A percentile compares a stretch with the other conserved stretches of the same genome.
phyloP scores from a whole-genome alignment of 1,140 invertebrate species.

The Drosophila ogumai region DNA sequence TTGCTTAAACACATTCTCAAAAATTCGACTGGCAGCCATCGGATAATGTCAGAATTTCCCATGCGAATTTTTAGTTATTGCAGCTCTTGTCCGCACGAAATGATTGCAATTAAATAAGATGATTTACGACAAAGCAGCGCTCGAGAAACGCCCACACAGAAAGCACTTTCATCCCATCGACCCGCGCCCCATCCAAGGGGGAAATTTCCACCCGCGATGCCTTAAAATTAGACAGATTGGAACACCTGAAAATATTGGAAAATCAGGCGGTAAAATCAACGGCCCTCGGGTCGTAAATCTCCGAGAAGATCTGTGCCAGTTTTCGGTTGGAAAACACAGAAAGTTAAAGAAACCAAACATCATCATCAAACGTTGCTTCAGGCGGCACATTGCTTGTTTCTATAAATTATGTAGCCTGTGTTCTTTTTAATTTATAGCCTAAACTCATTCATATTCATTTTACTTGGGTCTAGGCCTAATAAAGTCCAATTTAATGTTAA shows the following conservation, averaged over 20 bases:
- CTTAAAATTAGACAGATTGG: slow-evolving; percentile 51
- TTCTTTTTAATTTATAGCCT: slow-evolving; percentile 67
- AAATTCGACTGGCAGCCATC: slow-evolving; percentile 17
- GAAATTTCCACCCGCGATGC: slow-evolving; percentile 26
- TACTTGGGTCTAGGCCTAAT: slow-evolving; percentile 32
- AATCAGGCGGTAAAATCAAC: slow-evolving; percentile 51
- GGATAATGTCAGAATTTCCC: slow-evolving; percentile 53
- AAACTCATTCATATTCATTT: slow-evolving; percentile 70
- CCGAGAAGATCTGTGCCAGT: slow-evolving; percentile 49
- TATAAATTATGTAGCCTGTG: slow-evolving; percentile 53
- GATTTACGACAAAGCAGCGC: slow-evolving; percentile 60
- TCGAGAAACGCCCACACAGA: slow-evolving; percentile 60
- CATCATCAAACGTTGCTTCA: slow-evolving; percentile 58
- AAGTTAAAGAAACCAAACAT: slow-evolving; percentile 35
- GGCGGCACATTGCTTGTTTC: slow-evolving; percentile 23
- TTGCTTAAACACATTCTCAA: slow-evolving; percentile 53
- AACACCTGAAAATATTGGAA: slow-evolving; percentile 70
- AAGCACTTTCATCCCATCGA: background rate
- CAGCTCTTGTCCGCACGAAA: slow-evolving; percentile 47
- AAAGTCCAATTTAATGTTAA: slow-evolving; percentile 63
- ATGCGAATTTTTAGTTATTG: slow-evolving; percentile 35
- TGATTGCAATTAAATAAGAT: slow-evolving; percentile 77
- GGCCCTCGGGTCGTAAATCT: slow-evolving; percentile 63
- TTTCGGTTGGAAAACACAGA: slow-evolving; percentile 64
- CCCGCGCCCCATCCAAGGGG: slow-evolving; percentile 4